Evolutionary conservation across 2,113 vertebrate genomes (phyloP), one percentile per base, ranked within the genome.

Genomic region (Lamprotornis superbus): DNA sequence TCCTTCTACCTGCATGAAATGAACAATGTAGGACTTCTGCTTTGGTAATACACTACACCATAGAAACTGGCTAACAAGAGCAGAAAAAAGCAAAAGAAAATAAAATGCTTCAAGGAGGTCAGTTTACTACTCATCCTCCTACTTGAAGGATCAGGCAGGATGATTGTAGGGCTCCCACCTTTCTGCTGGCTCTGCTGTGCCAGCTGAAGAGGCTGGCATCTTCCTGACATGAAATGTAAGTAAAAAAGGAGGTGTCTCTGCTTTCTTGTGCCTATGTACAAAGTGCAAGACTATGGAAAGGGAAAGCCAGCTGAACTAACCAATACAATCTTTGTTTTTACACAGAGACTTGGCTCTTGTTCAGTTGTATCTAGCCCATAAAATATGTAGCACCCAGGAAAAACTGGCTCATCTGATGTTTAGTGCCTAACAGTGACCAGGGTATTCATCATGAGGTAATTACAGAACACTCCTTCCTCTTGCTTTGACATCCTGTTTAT

Each of bases 301-400:
- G 21, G 12, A 87, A 79, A 86, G 8, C 3, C 27, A 53, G 12
- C 10, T 37, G 27, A n/a, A 71, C 12, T 31, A 75, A 31, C 3
- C 14, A 44, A 11, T 20, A 30, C 12, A 15, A 47, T 28, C 13
- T 42, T 61, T 50, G 10, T n/a, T 59, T 40, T n/a, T 64, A 12
- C 18, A 24, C 22, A 67, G 39, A 55, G 10, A 11, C 4, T 20
- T 0, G 0, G 5, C 6, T 89, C 11, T 46, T 24, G 5, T 8
- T 75, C 30, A 52, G 23, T 22, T 52, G 12, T 6, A 23, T 28
- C n/a, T 61, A 31, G 57, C 4, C 7, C 10, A 8, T 15, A 5
- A 28, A 18, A 70, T 55, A 40, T 0, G 0, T 10, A 40, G 44
- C 0, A 2, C 20, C 24, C 42, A 68, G 52, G 63, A 69, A 22